Conservation (phyloP, 2,797 vertebrate species). For the Gobionotothen gibberifrons region DNA sequence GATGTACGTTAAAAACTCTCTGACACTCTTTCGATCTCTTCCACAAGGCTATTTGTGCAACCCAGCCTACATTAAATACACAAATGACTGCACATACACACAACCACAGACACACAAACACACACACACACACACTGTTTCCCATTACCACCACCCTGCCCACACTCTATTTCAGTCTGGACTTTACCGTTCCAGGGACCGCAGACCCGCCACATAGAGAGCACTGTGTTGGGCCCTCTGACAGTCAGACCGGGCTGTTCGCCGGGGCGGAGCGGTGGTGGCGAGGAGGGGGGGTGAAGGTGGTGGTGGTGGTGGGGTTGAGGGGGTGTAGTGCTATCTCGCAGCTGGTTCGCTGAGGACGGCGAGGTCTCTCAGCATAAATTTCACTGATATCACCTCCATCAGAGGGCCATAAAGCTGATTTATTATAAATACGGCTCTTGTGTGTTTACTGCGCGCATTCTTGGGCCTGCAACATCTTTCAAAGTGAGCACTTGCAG, state of each 20-base stretch:
- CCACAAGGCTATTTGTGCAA: slow-evolving; percentile 71
- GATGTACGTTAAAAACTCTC: slow-evolving; percentile 63
- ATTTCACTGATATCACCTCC: slow-evolving; percentile 96
- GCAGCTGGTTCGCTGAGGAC: slow-evolving; percentile 91
- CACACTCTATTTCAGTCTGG: slow-evolving; percentile 81
- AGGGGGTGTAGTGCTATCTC: slow-evolving; percentile 72
- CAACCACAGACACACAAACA: slow-evolving; percentile 42
- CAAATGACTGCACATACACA: slow-evolving; percentile 62
- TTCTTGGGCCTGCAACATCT: slow-evolving; percentile 94
- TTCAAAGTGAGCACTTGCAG: slow-evolving; percentile 95
- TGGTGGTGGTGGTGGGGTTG: slow-evolving; percentile 42
- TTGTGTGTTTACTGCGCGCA: slow-evolving; percentile 96
- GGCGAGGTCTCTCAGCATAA: slow-evolving; percentile 91
- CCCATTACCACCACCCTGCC: slow-evolving; percentile 75
- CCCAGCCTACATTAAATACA: slow-evolving; percentile 68
- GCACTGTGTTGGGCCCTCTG: slow-evolving; percentile 71
- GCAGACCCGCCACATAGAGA: slow-evolving; percentile 78
- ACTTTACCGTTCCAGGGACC: slow-evolving; percentile 74
- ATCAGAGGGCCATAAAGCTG: slow-evolving; percentile 98
- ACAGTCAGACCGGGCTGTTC: slow-evolving; percentile 67
- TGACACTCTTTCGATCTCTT: slow-evolving; percentile 48
- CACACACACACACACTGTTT: slow-evolving; percentile 58
- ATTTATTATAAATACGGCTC: slow-evolving; percentile 99
- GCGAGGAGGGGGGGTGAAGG: slow-evolving; percentile 58
- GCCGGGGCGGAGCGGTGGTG: slow-evolving; percentile 45